A percentile compares a stretch with the other conserved stretches of the same genome.
Conservation (phyloP, 2,797 vertebrate species). For the Acropternis orthonyx region DNA sequence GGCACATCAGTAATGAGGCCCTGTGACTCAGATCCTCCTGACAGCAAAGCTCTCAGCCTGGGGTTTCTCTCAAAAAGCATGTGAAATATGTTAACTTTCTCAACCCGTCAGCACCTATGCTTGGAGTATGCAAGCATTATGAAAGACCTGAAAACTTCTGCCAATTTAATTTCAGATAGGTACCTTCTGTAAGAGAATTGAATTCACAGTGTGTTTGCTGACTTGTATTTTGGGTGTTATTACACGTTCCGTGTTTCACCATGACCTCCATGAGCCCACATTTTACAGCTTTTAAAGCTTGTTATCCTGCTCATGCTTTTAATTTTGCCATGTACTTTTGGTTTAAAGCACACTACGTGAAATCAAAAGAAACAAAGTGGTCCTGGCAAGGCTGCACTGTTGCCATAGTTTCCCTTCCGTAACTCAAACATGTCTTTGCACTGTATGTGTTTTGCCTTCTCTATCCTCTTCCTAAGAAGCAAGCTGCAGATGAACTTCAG, state of each 20-base stretch:
- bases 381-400: not conserved
- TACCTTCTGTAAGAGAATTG: not conserved
- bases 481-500: constrained; percentile 8
- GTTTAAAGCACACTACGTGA: not conserved
- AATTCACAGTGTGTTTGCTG: not conserved
- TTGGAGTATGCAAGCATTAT: not conserved
- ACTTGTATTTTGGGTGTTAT: not conserved
- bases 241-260: not conserved
- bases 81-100: not conserved
- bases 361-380: not conserved
- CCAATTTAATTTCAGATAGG: not conserved
- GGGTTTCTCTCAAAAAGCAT: not conserved
- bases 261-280: not conserved
- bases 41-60: not conserved
- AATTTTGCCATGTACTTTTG: not conserved
- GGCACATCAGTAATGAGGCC: not conserved
- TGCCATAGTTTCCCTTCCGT: not conserved
- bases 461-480: not conserved
- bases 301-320: not conserved
- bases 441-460: not conserved
- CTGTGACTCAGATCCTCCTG: not conserved
- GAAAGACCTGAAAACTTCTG: not conserved
- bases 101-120: not conserved
- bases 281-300: not conserved
- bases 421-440: not conserved